Base-by-base conservation (phyloP, 1,140 invertebrate genomes). In the Aporrectodea caliginosa region DNA sequence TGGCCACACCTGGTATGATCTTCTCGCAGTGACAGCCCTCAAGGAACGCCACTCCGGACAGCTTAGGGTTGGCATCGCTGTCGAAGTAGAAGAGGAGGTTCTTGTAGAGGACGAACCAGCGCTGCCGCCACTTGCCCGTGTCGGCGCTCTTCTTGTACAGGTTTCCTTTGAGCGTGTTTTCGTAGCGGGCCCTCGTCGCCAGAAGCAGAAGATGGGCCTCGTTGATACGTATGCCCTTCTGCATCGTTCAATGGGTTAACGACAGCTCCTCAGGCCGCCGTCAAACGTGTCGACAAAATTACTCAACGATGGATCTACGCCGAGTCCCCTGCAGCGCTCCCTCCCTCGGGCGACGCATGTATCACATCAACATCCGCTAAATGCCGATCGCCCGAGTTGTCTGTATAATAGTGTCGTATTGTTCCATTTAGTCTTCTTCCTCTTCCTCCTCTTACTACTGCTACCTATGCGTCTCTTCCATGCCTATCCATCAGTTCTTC, bases 71-170 rank as follows among this genome's bases (percentile, higher is more conserved):
- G n/a, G 82, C 82, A 81, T 96, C 94, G 75, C 91, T 92, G 83
- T 97, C 95, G 86, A 94, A 97, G 88, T 96, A 96, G 88, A 96
- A 96, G 78, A 97, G 88, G 78, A 96, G 86, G 89, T 97, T 97
- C 91, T 97, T 95, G 86, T 96, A 97, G 1, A 97, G 91, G 31
- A 95, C 91, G 87, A 97, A 97, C 92, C 93, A 97, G 35, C 94
- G 89, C 70, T 73, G 78, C 16, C 69, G 94, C 95, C 95, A 97
- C 88, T 95, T 95, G 78, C 91, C 92, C 80, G 91, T 93, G 86
- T 96, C 94, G 0, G 93, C 91, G 70, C 93, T 94, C 78, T 93
- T 90, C 88, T 97, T 97, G 88, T 94, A 92, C 78, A 97, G 90
- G 88, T 93, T 93, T 33, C 95, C 95, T 33, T 91, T 90, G 87